Evolutionary conservation across 2,888 invertebrate genomes (phyloP).

Genomic region (Drosophila acutilabella): DNA sequence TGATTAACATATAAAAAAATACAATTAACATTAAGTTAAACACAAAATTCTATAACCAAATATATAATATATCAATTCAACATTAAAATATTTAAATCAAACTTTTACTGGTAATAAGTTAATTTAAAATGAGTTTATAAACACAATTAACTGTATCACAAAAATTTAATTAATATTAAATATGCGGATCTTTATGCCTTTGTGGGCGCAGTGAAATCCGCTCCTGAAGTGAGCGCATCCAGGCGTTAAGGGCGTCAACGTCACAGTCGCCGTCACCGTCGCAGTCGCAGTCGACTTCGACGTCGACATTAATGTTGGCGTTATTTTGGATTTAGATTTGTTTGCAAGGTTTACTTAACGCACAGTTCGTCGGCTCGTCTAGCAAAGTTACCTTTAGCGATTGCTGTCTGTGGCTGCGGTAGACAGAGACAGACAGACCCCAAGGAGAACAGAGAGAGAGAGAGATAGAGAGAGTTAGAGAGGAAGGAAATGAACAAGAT

Average conservation of each 20-base stretch:
- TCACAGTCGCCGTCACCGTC: constrained; percentile 21
- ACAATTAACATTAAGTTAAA: no score
- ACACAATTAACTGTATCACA: no score
- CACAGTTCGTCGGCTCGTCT: constrained; percentile 60
- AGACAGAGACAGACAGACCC: not conserved
- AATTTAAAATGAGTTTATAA: no score
- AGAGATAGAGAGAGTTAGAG: not conserved
- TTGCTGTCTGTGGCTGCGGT: constrained; percentile 33
- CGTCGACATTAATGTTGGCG: constrained; percentile 14
- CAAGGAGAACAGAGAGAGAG: not conserved
- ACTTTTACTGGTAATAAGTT: no score
- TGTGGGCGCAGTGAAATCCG: constrained; percentile 17
- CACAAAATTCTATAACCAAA: no score
- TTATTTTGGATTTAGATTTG: constrained; percentile 55
- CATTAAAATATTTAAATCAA: no score
- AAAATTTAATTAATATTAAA: no score
- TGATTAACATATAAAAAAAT: no score
- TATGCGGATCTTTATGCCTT: not conserved
- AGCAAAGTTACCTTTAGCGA: constrained; percentile 54
- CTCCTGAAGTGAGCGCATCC: constrained; percentile 38
- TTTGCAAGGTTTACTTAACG: constrained; percentile 71
- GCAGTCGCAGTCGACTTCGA: constrained; percentile 17
- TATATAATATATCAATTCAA: no score
- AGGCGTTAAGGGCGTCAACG: constrained; percentile 45
- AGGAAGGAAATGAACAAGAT: constrained; percentile 21